Percentiles rank a stretch among this genome's conserved stretches.
Evolutionary conservation across 1,140 invertebrate genomes (phyloP).

Genomic region (Pogonomyrmex barbatus): DNA sequence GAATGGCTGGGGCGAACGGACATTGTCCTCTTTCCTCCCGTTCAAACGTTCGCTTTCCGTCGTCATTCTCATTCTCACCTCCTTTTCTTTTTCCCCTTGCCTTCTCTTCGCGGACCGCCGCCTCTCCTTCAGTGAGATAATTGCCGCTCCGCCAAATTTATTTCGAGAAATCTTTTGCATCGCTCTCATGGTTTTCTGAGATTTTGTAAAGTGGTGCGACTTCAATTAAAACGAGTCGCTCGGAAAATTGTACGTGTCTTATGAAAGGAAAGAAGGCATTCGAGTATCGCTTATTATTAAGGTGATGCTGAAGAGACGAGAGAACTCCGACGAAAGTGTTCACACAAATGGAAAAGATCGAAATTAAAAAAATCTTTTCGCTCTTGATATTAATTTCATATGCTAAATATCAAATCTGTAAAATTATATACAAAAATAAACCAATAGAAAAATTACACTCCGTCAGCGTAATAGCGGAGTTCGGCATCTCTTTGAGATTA

Average conservation of each 20-base stretch:
- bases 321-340: no score
- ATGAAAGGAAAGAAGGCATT: not conserved
- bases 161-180: slow-evolving; percentile 29
- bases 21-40: slow-evolving; percentile 29
- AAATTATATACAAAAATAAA: no score
- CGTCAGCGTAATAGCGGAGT: no score
- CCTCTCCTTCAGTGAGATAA: slow-evolving; percentile 34
- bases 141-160: slow-evolving; percentile 47
- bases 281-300: not conserved
- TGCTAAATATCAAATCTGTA: no score
- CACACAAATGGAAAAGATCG: no score
- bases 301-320: no score
- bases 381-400: no score
- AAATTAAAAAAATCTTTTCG: no score
- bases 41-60: slow-evolving; percentile 37
- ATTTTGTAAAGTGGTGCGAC: not conserved
- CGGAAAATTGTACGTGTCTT: not conserved
- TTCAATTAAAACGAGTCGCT: not conserved
- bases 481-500: not conserved
- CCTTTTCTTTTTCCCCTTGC: not conserved
- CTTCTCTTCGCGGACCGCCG: not conserved
- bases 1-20: slow-evolving; percentile 2
- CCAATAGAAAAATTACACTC: no score
- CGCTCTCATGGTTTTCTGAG: not conserved
- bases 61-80: not conserved